Base-by-base conservation (phyloP, 2,797 vertebrate genomes). In the Cyprinodon diabolis region DNA sequence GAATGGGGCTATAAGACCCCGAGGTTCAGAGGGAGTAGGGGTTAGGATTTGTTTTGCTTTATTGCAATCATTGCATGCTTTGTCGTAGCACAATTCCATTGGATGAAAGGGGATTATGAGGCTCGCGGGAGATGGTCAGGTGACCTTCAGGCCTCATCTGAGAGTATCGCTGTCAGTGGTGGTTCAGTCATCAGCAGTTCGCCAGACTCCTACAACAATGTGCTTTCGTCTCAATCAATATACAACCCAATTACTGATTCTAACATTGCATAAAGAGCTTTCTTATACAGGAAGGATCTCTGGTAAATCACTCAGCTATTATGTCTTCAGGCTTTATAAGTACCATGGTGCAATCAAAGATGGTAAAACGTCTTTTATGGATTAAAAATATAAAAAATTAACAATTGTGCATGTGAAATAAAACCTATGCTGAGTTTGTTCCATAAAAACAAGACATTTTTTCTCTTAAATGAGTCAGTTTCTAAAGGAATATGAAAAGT, bases 71-170 rank as follows among this genome's bases (percentile, higher is more conserved):
- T 8, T 77, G 70, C n/a, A n/a, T 69, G 69, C 70, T 45, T 84
- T 76, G 81, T 82, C 58, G 65, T n/a, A 37, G 63, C 77, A 78
- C 40, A 58, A 79, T 88, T 86, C 84, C 72, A 83, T 79, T 84
- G 68, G 69, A 83, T 78, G 73, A 65, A 83, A 73, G 43, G 30
- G 71, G 80, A 80, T 85, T 73, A 81, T 76, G 74, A 88, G 83
- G 69, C 80, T 82, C 78, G 72, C 45, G 76, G 82, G 82, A 66
- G 21, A 72, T 54, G 10, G 74, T 86, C 83, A 86, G 87, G 85
- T 87, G 83, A 90, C 81, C 83, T 78, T 82, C 70, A 68, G 80
- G 71, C 25, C 7, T 49, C 63, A 63, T 70, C 1, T 30, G 37
- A 75, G 60, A 55, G 69, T 30, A 54, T 77, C 52, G 0, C 19